Conservation (phyloP, 1,140 invertebrate species). For the Zaprionus kolodkinae region DNA sequence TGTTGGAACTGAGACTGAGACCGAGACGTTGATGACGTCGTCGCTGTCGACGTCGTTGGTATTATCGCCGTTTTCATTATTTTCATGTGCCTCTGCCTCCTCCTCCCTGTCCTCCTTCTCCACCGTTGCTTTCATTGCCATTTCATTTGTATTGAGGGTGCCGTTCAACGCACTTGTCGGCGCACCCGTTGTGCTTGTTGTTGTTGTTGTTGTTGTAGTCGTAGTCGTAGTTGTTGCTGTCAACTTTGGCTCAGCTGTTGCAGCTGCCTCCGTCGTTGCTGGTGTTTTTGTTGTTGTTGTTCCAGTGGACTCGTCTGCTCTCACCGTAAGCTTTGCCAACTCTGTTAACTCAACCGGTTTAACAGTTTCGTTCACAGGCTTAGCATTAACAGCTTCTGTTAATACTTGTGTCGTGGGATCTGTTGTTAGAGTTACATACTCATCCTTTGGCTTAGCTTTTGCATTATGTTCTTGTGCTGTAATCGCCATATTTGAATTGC, state of each 20-base stretch:
- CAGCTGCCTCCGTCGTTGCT: constrained; percentile 11
- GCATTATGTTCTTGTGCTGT: background rate
- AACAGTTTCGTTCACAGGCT: constrained; percentile 7
- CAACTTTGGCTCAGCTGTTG: constrained; percentile 29
- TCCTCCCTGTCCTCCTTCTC: background rate
- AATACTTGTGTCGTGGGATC: background rate
- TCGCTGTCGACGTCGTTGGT: constrained; percentile 38
- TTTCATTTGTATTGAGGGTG: constrained; percentile 48
- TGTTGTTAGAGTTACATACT: background rate
- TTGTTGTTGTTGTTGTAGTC: constrained; percentile 14
- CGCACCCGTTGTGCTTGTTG: constrained; percentile 20
- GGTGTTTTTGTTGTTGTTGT: constrained; percentile 16
- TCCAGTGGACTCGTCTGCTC: background rate
- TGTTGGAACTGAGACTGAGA: constrained; percentile 23
- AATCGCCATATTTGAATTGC: constrained; percentile 10
- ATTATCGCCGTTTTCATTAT: constrained; percentile 46
- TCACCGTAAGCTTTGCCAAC: background rate
- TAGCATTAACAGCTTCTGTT: constrained; percentile 1
- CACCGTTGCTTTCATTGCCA: constrained; percentile 57
- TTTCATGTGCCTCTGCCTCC: constrained; percentile 22
- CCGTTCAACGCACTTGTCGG: constrained; percentile 42
- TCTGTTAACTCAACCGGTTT: background rate
- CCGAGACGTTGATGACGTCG: constrained; percentile 46
- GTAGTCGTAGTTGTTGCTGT: constrained; percentile 6
- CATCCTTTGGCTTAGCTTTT: background rate